A percentile compares a stretch with the other conserved stretches of the same genome.
These are phyloP conservation scores for Rhamphomyia laevipes DNA, from an alignment of 2,888 invertebrate genomes.

Conservation along the genomic window DNA sequence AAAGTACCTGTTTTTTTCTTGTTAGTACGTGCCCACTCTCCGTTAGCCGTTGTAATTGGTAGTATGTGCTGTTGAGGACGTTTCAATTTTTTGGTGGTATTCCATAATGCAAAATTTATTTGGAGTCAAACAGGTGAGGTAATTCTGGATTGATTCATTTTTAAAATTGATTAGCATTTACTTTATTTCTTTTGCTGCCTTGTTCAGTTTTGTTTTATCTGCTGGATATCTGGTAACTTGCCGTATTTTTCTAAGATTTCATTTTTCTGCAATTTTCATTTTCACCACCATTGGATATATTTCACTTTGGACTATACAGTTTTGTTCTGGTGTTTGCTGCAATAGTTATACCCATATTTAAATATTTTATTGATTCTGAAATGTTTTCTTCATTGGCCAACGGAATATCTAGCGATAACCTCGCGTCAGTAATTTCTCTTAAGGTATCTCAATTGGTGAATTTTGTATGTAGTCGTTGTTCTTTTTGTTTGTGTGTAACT, in stretches of 20 bases:
- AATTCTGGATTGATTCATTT: neutral
- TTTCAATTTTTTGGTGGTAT: neutral
- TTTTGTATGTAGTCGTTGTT: neutral
- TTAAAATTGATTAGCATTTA: neutral
- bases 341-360: neutral
- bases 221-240: neutral
- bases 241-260: neutral
- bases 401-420: neutral
- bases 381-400: neutral
- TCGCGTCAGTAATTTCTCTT: neutral
- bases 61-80: neutral
- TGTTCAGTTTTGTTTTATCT: neutral
- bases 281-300: neutral
- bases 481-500: too few relatives aligned
- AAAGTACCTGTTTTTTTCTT: neutral
- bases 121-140: neutral
- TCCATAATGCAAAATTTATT: neutral
- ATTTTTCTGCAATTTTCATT: neutral
- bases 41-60: neutral
- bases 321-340: neutral
- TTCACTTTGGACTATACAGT: neutral
- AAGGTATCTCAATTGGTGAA: neutral
- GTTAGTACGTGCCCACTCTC: neutral
- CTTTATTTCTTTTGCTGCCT: neutral
- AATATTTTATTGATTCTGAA: neutral